These are phyloP conservation scores for Steinernema feltiae DNA, from an alignment of 1,140 invertebrate genomes.

Conservation along the genomic window DNA sequence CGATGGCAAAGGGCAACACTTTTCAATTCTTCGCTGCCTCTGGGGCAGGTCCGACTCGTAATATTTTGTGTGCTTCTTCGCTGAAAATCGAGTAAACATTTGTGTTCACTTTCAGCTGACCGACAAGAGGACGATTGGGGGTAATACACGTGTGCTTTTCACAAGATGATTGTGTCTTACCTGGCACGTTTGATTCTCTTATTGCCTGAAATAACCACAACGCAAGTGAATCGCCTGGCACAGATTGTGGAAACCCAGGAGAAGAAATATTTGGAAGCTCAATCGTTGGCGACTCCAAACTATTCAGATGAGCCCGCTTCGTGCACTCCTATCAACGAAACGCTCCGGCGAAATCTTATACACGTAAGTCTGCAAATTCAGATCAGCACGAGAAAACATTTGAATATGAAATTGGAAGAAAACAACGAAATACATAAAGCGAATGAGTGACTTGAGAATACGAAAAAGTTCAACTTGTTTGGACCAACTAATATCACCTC, in stretches of 20 bases:
- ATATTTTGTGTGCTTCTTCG: no score
- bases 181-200: constrained; percentile 46
- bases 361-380: constrained; percentile 39
- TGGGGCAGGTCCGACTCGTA: no score
- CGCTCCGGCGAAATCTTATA: constrained; percentile 43
- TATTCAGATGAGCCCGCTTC: constrained; percentile 14
- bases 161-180: constrained; percentile 43
- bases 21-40: not conserved
- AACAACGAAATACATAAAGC: not conserved
- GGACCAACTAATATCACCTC: not conserved
- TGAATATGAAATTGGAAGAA: no score
- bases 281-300: not conserved
- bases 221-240: constrained; percentile 36
- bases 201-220: constrained; percentile 42
- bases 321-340: constrained; percentile 46
- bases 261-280: constrained; percentile 9
- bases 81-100: not conserved
- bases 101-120: not conserved
- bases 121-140: no score
- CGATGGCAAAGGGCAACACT: not conserved
- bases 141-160: not conserved
- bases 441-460: not conserved
- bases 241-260: constrained; percentile 29
- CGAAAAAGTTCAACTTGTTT: not conserved
- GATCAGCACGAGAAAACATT: no score